Conservation (phyloP, 1,140 invertebrate species). For the Contarinia nasturtii region DNA sequence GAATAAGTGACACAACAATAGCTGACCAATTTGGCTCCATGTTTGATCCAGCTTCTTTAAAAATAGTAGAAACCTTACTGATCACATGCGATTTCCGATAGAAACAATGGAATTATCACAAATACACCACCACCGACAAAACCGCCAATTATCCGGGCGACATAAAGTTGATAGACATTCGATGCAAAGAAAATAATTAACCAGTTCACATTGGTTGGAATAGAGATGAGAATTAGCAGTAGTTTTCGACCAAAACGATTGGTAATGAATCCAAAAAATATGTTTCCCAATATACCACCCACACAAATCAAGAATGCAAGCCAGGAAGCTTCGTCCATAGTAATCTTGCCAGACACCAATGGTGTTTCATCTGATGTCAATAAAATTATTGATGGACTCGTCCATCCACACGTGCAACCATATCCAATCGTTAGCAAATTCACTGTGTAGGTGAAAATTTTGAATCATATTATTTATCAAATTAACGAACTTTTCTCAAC, state of each 20-base stretch:
- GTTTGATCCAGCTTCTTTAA: no score
- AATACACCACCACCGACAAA: slow-evolving; percentile 1
- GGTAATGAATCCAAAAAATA: no score
- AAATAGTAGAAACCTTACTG: no score
- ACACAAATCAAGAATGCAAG: not conserved
- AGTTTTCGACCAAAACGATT: no score
- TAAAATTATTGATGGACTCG: not conserved
- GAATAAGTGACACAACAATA: no score
- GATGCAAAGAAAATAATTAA: not conserved
- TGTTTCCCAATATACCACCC: not conserved
- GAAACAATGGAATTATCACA: slow-evolving; percentile 31
- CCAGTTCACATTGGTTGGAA: no score
- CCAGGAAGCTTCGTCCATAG: slow-evolving; percentile 1
- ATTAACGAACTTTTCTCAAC: no score
- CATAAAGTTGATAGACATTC: not conserved
- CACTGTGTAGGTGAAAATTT: no score
- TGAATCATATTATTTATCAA: no score
- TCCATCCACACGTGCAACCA: not conserved
- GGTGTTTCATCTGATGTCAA: not conserved
- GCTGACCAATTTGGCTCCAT: no score
- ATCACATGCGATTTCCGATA: slow-evolving; percentile 35
- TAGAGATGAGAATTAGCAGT: no score
- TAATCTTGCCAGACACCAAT: not conserved
- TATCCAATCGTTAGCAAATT: not conserved
- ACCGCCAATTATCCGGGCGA: slow-evolving; percentile 32